These are phyloP conservation scores for Sarcophilus harrisii DNA, from an alignment of 2,797 vertebrate species.

Conservation along the genomic window DNA sequence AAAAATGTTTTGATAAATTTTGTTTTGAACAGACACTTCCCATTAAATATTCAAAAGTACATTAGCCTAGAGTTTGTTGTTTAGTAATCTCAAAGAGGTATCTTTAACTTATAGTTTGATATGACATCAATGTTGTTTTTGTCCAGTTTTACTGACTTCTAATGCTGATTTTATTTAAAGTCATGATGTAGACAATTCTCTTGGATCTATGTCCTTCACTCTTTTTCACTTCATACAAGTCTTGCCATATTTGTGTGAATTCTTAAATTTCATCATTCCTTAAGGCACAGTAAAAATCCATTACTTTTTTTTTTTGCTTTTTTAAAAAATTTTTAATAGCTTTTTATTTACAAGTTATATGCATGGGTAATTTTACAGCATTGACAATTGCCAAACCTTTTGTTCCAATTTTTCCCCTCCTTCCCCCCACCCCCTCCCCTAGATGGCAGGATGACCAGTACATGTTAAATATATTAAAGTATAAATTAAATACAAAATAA, in stretches of 20 bases:
- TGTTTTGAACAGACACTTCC: neutral
- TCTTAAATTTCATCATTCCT: neutral
- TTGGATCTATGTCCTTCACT: neutral
- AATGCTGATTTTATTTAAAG: neutral
- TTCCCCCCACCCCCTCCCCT: too few species aligned
- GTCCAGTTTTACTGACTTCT: neutral
- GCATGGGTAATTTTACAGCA: too few species aligned
- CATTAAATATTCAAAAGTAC: neutral
- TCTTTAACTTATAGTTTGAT: neutral
- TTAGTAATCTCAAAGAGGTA: neutral
- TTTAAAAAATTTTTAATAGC: too few species aligned
- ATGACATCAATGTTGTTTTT: neutral
- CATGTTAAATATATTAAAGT: too few species aligned
- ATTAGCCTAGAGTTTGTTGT: neutral
- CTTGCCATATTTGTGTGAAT: neutral
- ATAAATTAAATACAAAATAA: too few species aligned
- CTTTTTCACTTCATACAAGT: neutral
- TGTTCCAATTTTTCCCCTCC: too few species aligned
- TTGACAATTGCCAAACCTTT: too few species aligned
- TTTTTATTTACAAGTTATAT: too few species aligned
- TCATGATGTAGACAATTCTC: neutral
- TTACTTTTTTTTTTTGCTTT: too few species aligned
- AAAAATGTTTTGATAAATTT: neutral
- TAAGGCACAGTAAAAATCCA: neutral
- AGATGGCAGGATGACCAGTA: too few species aligned